Evolutionary conservation across 1,140 invertebrate genomes (phyloP).

Genomic region (Meloidogyne hapla): DNA sequence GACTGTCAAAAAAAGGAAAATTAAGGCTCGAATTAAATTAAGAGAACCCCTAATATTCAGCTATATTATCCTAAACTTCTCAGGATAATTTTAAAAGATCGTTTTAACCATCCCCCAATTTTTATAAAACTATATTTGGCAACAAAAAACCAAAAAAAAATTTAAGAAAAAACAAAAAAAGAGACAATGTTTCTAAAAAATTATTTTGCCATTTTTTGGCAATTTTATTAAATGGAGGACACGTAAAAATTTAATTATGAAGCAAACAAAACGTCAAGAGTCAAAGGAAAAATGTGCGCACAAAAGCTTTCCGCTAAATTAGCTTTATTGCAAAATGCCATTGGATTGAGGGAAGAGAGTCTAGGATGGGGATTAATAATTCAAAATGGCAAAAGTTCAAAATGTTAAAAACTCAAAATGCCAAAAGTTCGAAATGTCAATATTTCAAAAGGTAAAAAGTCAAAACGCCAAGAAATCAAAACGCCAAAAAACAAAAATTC

Average conservation of each 20-base stretch:
- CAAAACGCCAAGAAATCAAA: background rate
- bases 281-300: background rate
- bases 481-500: background rate
- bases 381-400: background rate
- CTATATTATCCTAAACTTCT: too few species aligned
- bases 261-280: constrained; percentile 4
- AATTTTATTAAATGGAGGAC: constrained; percentile 15
- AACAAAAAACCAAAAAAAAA: too few species aligned
- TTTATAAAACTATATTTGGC: background rate
- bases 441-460: background rate
- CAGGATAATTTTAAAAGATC: too few species aligned
- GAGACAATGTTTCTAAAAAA: background rate
- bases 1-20: too few species aligned
- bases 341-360: background rate
- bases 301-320: constrained; percentile 23
- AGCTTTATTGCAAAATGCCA: constrained; percentile 4
- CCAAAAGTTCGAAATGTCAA: background rate
- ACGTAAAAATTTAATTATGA: background rate
- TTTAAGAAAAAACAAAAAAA: background rate
- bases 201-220: constrained; percentile 5
- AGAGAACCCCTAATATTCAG: too few species aligned
- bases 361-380: too few species aligned
- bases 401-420: background rate
- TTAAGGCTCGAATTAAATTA: too few species aligned
- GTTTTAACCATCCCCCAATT: too few species aligned